phyloP scores from a whole-genome alignment of 2,797 vertebrate genomes.

The Myotis findleyi region DNA sequence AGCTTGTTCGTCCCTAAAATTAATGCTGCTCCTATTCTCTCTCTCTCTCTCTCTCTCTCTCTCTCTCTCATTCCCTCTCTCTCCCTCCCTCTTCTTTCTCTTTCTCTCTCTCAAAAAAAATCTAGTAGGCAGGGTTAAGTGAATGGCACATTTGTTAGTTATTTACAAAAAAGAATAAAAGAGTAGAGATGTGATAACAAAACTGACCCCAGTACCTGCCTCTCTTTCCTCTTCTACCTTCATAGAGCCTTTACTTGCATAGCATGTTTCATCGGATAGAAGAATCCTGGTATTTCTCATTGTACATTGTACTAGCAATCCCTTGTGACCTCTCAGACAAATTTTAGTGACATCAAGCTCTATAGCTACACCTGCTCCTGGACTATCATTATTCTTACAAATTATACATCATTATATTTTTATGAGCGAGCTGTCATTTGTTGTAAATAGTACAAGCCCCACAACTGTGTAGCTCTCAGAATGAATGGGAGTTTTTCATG shows the following conservation, averaged over 20 bases:
- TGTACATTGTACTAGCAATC: not conserved
- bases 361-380: not conserved
- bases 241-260: not conserved
- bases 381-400: slow-evolving; percentile 56
- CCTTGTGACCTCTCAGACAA: slow-evolving; percentile 49
- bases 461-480: not conserved
- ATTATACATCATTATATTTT: slow-evolving; percentile 37
- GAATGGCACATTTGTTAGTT: not conserved
- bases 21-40: not conserved
- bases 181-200: not conserved
- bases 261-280: not conserved
- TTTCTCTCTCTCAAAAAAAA: not conserved
- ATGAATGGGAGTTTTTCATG: not conserved
- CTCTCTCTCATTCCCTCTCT: not conserved
- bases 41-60: not conserved
- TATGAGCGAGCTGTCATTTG: not conserved
- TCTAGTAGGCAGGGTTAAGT: not conserved
- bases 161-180: not conserved
- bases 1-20: slow-evolving; percentile 41
- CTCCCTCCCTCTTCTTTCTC: not conserved
- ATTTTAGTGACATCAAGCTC: slow-evolving; percentile 31
- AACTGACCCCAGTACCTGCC: not conserved
- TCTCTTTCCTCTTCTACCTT: not conserved
- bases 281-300: not conserved
- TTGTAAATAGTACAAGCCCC: slow-evolving; percentile 17